Evolutionary conservation across 2,888 invertebrate genomes (phyloP).

Genomic region (Nebria salina): DNA sequence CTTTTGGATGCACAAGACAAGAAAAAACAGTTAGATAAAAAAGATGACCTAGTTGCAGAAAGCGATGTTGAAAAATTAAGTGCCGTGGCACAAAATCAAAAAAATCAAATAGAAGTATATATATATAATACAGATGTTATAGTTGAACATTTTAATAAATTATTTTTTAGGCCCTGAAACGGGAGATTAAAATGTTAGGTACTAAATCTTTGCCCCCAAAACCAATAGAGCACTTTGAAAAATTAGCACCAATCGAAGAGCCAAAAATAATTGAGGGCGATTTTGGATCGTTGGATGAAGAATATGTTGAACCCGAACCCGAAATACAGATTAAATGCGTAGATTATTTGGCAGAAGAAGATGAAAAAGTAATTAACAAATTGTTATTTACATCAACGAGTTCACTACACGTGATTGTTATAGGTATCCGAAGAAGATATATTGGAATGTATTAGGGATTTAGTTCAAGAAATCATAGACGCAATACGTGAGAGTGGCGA

Average conservation of each 20-base stretch:
- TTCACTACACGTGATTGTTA: slow-evolving; percentile 10
- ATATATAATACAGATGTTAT: neutral
- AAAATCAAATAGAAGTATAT: slow-evolving; percentile 57
- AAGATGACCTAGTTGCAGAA: slow-evolving; percentile 56
- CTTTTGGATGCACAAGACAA: slow-evolving; percentile 59
- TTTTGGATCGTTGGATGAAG: slow-evolving; percentile 46
- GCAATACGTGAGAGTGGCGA: slow-evolving; percentile 50
- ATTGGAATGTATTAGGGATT: slow-evolving; percentile 50
- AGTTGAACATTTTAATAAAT: slow-evolving; percentile 49
- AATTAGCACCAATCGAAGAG: slow-evolving; percentile 43
- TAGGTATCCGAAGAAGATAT: slow-evolving; percentile 53
- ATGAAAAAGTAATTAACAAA: slow-evolving; percentile 31
- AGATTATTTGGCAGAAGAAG: slow-evolving; percentile 36
- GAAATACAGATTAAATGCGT: slow-evolving; percentile 33
- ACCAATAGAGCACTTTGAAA: slow-evolving; percentile 26
- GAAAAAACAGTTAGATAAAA: slow-evolving; percentile 55
- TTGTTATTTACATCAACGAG: slow-evolving; percentile 22
- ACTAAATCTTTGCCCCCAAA: slow-evolving; percentile 55
- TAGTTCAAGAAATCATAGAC: slow-evolving; percentile 54
- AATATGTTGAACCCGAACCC: slow-evolving; percentile 45
- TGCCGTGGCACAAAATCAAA: slow-evolving; percentile 59
- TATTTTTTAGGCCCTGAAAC: slow-evolving; percentile 48
- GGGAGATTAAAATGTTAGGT: slow-evolving; percentile 56
- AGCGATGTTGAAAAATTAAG: slow-evolving; percentile 61
- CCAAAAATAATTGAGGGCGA: slow-evolving; percentile 47